Conservation (phyloP, 1,140 invertebrate species). For the Papilio polyxenes region DNA sequence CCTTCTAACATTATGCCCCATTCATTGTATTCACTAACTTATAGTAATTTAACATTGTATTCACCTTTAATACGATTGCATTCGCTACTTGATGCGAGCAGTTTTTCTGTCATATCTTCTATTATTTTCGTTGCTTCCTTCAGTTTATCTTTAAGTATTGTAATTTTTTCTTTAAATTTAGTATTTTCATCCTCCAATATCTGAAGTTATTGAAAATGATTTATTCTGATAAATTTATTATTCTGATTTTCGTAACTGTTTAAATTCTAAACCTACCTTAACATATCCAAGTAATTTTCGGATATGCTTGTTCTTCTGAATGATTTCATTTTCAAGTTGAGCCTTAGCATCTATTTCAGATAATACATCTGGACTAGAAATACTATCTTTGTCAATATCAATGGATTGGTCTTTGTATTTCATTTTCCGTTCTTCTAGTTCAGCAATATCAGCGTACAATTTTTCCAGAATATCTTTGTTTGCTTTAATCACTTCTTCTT, state of each 20-base stretch:
- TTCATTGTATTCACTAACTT: conserved; percentile 51
- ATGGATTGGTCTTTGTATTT: conserved; percentile 67
- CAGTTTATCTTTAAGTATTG: conserved; percentile 83
- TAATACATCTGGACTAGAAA: conserved; percentile 77
- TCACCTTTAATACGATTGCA: conserved; percentile 79
- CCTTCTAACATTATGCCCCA: background rate
- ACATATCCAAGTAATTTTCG: conserved; percentile 84
- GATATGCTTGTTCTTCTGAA: conserved; percentile 85
- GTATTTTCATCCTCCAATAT: conserved; percentile 84
- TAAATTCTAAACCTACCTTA: conserved; percentile 77
- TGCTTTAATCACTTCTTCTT: conserved; percentile 78
- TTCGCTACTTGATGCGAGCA: conserved; percentile 79
- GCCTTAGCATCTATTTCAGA: conserved; percentile 72
- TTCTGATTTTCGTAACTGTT: background rate
- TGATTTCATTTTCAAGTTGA: conserved; percentile 80
- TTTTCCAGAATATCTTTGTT: conserved; percentile 79
- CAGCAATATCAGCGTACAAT: conserved; percentile 76
- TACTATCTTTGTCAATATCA: conserved; percentile 66
- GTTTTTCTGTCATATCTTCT: conserved; percentile 82
- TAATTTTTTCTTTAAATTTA: conserved; percentile 82
- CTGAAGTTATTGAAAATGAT: conserved; percentile 65
- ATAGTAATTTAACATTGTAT: no score
- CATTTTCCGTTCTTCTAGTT: conserved; percentile 79
- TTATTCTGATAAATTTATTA: background rate
- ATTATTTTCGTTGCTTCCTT: conserved; percentile 84